Conservation (phyloP, 2,113 vertebrate species). For the Mugil cephalus region DNA sequence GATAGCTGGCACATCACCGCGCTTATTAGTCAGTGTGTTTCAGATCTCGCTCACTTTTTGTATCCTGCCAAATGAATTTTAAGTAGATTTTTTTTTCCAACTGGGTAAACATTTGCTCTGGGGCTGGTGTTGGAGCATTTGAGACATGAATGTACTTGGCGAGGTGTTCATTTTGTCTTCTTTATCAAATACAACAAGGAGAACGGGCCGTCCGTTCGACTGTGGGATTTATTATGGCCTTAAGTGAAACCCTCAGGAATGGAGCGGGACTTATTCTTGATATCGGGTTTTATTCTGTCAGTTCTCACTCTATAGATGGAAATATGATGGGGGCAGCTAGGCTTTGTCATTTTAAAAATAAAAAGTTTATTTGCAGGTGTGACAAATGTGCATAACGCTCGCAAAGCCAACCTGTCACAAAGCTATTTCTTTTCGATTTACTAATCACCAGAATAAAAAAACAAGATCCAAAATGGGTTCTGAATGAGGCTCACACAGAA, state of each 20-base stretch:
- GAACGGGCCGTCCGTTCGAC: slow-evolving; percentile 35
- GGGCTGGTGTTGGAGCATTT: slow-evolving; percentile 47
- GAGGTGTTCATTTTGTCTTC: slow-evolving; percentile 47
- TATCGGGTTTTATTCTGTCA: slow-evolving; percentile 22
- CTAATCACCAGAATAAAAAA: neutral
- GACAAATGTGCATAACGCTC: neutral
- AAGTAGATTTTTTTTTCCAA: slow-evolving; percentile 54
- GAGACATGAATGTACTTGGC: slow-evolving; percentile 62
- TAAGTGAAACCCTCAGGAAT: slow-evolving; percentile 9
- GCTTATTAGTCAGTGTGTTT: slow-evolving; percentile 53
- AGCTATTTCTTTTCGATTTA: slow-evolving; percentile 2
- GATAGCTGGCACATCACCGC: slow-evolving; percentile 51
- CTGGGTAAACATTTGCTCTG: slow-evolving; percentile 67
- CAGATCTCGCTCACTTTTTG: slow-evolving; percentile 50
- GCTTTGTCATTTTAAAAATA: neutral
- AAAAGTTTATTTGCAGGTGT: neutral
- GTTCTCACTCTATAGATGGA: slow-evolving; percentile 20
- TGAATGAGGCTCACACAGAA: neutral
- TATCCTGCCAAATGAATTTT: slow-evolving; percentile 65
- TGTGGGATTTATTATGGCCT: slow-evolving; percentile 37
- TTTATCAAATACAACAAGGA: slow-evolving; percentile 52
- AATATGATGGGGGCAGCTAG: neutral
- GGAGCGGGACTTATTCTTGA: slow-evolving; percentile 14
- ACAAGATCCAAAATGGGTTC: neutral
- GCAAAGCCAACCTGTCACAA: slow-evolving; percentile 12